Conservation (phyloP, 2,797 vertebrate genomes). For the Gallirallus australis region DNA sequence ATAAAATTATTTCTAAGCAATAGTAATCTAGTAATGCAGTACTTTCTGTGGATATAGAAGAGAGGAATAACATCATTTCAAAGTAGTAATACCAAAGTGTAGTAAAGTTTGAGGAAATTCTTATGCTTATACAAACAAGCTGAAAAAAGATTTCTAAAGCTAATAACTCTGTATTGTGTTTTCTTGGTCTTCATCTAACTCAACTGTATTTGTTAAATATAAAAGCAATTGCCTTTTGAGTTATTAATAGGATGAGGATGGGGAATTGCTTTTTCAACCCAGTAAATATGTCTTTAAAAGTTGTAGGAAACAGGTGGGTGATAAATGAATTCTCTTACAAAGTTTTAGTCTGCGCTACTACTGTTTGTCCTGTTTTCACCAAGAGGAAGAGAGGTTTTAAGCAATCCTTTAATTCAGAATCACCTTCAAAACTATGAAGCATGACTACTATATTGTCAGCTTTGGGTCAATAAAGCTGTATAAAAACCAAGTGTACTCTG, state of each 20-base stretch:
- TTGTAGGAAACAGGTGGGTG: not conserved
- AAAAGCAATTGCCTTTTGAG: not conserved
- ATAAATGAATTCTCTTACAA: not conserved
- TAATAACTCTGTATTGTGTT: not conserved
- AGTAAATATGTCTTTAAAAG: not conserved
- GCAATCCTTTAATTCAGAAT: not conserved
- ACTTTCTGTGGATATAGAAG: not conserved
- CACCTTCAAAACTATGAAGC: not conserved
- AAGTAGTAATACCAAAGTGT: not conserved
- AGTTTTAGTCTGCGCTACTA: not conserved
- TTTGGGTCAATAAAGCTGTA: not conserved
- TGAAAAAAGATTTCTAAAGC: not conserved
- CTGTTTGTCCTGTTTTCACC: not conserved
- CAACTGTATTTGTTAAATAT: not conserved
- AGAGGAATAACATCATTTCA: not conserved
- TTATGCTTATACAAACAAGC: not conserved
- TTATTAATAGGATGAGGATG: not conserved
- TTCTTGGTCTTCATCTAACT: not conserved
- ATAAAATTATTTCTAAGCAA: constrained; percentile 6
- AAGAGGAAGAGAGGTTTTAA: not conserved
- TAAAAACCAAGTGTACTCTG: constrained; percentile 9
- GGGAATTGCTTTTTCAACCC: not conserved
- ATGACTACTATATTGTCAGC: not conserved
- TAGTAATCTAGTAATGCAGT: not conserved
- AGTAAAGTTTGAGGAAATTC: not conserved